Evolutionary conservation across 1,140 invertebrate genomes (phyloP).

Genomic region (Adelges cooleyi): DNA sequence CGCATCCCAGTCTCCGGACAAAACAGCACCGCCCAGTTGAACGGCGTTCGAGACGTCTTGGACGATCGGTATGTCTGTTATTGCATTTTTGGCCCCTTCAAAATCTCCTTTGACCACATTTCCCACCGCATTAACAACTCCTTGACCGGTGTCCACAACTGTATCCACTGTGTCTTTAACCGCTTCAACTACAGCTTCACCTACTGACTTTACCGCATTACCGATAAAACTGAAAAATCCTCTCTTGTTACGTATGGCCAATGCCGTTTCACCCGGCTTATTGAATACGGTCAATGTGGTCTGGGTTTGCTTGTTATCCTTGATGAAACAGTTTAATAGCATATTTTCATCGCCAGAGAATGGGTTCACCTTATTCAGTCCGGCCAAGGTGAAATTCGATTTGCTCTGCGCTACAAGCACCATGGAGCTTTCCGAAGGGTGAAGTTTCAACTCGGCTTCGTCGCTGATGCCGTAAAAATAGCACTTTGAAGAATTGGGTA

Average conservation of each 20-base stretch:
- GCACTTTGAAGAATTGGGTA: neutral
- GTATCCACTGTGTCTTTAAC: slow-evolving; percentile 27
- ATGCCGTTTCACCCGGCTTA: neutral
- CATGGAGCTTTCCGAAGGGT: neutral
- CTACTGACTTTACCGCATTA: slow-evolving; percentile 16
- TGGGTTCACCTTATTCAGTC: neutral
- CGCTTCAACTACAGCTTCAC: neutral
- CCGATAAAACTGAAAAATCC: slow-evolving; percentile 8
- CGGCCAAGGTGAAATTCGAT: neutral
- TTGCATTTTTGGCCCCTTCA: slow-evolving; percentile 15
- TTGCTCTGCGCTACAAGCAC: neutral
- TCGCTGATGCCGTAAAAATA: neutral
- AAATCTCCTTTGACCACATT: slow-evolving; percentile 30
- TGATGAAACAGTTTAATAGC: neutral
- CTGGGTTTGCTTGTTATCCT: neutral
- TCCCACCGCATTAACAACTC: slow-evolving; percentile 21
- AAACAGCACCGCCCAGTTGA: slow-evolving; percentile 14
- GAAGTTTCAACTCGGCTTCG: neutral
- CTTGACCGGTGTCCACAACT: slow-evolving; percentile 22
- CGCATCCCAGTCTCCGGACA: slow-evolving; percentile 27
- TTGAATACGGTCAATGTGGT: neutral
- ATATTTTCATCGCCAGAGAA: neutral
- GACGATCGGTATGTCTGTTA: slow-evolving; percentile 28
- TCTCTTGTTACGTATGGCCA: slow-evolving; percentile 1
- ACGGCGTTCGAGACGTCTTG: slow-evolving; percentile 29